Evolutionary conservation across 1,140 invertebrate species (phyloP).

Genomic region (Aphidius ervi): DNA sequence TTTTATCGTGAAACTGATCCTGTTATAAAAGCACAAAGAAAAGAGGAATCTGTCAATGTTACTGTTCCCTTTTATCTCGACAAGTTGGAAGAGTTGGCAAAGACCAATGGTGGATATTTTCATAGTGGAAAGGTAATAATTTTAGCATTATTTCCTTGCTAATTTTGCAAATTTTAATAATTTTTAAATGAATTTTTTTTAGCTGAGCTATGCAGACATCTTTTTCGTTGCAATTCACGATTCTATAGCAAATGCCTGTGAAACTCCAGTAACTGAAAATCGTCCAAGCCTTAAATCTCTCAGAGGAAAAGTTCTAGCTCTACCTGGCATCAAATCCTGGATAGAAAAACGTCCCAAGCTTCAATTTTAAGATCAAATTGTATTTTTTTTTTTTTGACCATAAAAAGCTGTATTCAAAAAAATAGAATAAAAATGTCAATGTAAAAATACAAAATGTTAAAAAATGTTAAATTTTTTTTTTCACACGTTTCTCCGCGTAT

Average conservation of each 20-base stretch:
- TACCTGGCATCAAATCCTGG: constrained; percentile 60
- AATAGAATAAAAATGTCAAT: too few relatives aligned
- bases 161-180: constrained; percentile 23
- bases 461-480: too few relatives aligned
- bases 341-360: constrained; percentile 57
- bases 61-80: constrained; percentile 42
- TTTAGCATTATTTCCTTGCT: constrained; percentile 27
- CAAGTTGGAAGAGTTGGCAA: constrained; percentile 40
- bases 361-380: constrained; percentile 42
- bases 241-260: constrained; percentile 54
- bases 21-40: constrained; percentile 33
- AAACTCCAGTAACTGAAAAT: constrained; percentile 52
- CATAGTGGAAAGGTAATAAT: constrained; percentile 44
- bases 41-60: constrained; percentile 34
- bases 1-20: constrained; percentile 39
- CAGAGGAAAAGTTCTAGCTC: constrained; percentile 50
- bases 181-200: constrained; percentile 31
- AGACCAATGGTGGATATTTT: constrained; percentile 43
- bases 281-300: constrained; percentile 54
- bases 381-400: neutral
- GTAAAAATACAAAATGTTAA: too few relatives aligned
- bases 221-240: constrained; percentile 59
- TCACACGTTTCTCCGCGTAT: too few relatives aligned
- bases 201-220: constrained; percentile 64
- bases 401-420: too few relatives aligned